phyloP scores from a whole-genome alignment of 2,113 vertebrate species.

The Eleginops maclovinus region DNA sequence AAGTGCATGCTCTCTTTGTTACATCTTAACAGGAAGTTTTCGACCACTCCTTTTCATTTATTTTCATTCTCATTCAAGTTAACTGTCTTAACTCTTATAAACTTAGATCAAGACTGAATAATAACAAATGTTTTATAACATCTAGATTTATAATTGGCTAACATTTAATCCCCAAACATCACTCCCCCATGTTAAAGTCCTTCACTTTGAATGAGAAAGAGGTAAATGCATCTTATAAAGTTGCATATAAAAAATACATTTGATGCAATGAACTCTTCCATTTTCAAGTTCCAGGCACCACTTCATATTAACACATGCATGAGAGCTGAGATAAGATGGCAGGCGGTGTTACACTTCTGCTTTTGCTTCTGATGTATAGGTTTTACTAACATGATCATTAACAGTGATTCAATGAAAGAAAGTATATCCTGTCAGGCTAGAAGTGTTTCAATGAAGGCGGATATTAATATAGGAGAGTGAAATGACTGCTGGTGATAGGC shows the following conservation, averaged over 20 bases:
- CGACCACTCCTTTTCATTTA: neutral
- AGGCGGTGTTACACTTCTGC: neutral
- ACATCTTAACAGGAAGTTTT: neutral
- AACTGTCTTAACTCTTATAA: neutral
- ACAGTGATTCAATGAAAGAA: neutral
- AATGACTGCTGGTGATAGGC: conserved; percentile 7
- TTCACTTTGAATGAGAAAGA: neutral
- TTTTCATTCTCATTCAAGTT: neutral
- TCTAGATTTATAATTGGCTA: too few species aligned
- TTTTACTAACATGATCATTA: neutral
- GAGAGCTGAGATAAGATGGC: neutral
- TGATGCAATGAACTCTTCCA: neutral
- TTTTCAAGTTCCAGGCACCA: conserved; percentile 14
- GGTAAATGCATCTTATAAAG: neutral
- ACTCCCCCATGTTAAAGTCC: neutral
- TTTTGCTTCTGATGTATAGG: neutral
- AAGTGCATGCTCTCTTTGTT: neutral
- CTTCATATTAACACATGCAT: conserved; percentile 1
- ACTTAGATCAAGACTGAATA: neutral
- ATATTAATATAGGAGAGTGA: conserved; percentile 13
- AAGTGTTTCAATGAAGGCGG: neutral
- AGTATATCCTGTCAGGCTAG: neutral
- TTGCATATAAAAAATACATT: conserved; percentile 1
- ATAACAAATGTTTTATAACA: too few species aligned
- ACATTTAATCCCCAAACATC: neutral